phyloP scores from a whole-genome alignment of 2,113 vertebrate species.

The Epinephelus cyanopodus region DNA sequence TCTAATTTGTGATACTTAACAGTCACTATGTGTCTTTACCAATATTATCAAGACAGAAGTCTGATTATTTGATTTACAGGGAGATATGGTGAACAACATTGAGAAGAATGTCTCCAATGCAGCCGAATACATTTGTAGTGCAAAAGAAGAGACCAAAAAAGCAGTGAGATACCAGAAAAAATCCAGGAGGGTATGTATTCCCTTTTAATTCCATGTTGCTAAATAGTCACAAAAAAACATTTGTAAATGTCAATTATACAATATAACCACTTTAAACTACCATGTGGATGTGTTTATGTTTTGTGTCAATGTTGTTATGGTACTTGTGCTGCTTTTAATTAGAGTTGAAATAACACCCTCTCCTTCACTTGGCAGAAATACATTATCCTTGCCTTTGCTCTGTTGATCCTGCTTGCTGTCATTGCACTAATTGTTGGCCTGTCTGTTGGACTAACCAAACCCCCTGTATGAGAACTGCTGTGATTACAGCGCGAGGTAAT shows the following conservation, averaged over 20 bases:
- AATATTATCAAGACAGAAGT: not conserved
- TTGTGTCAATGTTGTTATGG: no score
- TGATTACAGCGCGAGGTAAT: constrained; percentile 64
- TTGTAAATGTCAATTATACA: not conserved
- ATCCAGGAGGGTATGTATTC: constrained; percentile 88
- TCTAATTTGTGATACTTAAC: not conserved
- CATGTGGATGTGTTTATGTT: not conserved
- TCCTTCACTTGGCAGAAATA: constrained; percentile 90
- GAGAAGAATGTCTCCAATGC: constrained; percentile 93
- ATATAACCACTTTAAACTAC: not conserved
- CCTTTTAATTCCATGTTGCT: not conserved
- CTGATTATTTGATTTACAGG: constrained; percentile 80
- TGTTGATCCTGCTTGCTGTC: constrained; percentile 87
- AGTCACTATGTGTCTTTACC: not conserved
- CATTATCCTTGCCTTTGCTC: constrained; percentile 88
- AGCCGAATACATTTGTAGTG: constrained; percentile 89
- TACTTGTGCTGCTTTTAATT: not conserved
- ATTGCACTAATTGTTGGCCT: constrained; percentile 92
- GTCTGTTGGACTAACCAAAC: constrained; percentile 88
- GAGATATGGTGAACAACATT: constrained; percentile 97
- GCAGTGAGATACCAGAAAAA: constrained; percentile 94
- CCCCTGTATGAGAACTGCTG: constrained; percentile 72
- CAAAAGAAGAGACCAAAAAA: constrained; percentile 95
- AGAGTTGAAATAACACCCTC: constrained; percentile 34
- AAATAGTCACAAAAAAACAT: not conserved